phyloP scores from a whole-genome alignment of 1,140 invertebrate species.

The Battus philenor region DNA sequence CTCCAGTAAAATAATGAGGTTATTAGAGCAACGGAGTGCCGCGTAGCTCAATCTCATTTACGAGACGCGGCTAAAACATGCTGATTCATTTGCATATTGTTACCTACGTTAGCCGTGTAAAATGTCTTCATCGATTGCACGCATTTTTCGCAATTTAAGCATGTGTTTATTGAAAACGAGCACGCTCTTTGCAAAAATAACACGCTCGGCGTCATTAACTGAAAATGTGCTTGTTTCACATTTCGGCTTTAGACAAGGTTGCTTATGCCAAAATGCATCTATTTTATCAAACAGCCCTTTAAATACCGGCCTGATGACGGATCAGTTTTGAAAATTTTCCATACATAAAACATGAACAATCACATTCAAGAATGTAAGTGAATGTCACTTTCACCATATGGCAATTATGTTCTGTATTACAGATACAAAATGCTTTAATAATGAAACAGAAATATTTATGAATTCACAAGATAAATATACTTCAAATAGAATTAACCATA shows the following conservation, averaged over 20 bases:
- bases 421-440: too few species aligned
- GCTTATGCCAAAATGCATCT: too few species aligned
- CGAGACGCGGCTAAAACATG: slow-evolving; percentile 53
- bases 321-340: slow-evolving; percentile 11
- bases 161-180: slow-evolving; percentile 26
- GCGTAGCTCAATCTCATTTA: slow-evolving; percentile 62
- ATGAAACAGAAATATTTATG: too few species aligned
- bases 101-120: slow-evolving; percentile 32
- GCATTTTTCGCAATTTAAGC: slow-evolving; percentile 14
- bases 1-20: slow-evolving; percentile 50
- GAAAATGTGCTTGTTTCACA: not conserved
- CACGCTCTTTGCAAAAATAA: slow-evolving; percentile 1
- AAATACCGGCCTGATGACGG: not conserved
- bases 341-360: slow-evolving; percentile 9
- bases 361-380: slow-evolving; percentile 20
- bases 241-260: too few species aligned
- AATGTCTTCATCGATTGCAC: slow-evolving; percentile 10
- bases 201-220: slow-evolving; percentile 1
- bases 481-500: too few species aligned
- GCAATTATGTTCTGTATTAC: slow-evolving; percentile 15
- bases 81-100: slow-evolving; percentile 72
- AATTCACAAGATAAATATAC: too few species aligned
- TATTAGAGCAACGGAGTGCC: slow-evolving; percentile 68
- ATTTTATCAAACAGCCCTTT: too few species aligned
- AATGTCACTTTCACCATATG: slow-evolving; percentile 36